Percentiles rank a stretch among this genome's conserved stretches.
These are phyloP conservation scores for Mesopsocus fuscifrons DNA, from an alignment of 2,888 invertebrate genomes.

Conservation along the genomic window DNA sequence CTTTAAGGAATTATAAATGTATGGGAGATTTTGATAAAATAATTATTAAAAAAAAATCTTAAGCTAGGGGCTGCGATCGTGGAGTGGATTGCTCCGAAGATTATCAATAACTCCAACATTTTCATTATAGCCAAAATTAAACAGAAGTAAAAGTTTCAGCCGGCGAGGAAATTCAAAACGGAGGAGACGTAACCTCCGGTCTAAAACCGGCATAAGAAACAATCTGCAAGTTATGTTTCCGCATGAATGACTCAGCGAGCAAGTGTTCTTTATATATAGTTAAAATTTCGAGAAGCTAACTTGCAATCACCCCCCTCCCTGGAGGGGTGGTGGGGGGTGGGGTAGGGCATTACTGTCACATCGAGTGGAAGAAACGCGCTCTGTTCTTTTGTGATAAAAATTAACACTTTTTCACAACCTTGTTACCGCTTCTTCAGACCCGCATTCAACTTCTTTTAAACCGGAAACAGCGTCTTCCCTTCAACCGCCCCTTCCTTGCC, in stretches of 20 bases:
- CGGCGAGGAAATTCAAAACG: no score
- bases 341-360: not conserved
- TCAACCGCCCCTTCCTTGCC: no score
- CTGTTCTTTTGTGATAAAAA: slow-evolving; percentile 9
- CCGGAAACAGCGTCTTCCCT: no score
- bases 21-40: no score
- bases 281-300: slow-evolving; percentile 8
- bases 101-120: no score
- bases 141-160: no score
- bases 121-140: no score
- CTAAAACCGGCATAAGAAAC: slow-evolving; percentile 5
- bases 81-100: no score
- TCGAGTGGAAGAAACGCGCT: slow-evolving; percentile 8
- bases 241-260: not conserved
- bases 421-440: slow-evolving; percentile 1
- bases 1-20: no score
- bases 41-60: no score
- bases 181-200: no score
- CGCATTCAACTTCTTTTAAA: not conserved
- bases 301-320: slow-evolving; percentile 9
- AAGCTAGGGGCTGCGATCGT: no score
- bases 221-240: slow-evolving; percentile 10
- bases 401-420: slow-evolving; percentile 9
- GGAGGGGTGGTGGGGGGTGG: not conserved
- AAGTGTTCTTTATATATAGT: slow-evolving; percentile 9